Base-by-base conservation (phyloP, 2,797 vertebrate genomes). In the Distichodus sexfasciatus region DNA sequence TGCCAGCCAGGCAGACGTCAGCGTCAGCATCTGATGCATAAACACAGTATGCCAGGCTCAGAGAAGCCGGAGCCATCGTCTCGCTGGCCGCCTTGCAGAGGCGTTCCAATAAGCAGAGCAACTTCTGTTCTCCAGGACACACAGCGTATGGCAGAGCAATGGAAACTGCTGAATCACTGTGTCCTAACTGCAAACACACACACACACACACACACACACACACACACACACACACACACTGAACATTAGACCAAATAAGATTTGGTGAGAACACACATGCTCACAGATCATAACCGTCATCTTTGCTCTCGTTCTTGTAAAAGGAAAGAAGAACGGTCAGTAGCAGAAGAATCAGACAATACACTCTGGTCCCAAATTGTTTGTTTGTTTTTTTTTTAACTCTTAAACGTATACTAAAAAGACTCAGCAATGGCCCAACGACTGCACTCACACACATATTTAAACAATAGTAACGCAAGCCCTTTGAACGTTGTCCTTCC, bases 201-300 rank as follows among this genome's bases (percentile, higher is more conserved):
- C 9, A 55, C 43, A 47, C 12, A 50, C 24, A 54, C 38, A 59
- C 29, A 28, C 44, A 57, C 33, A 50, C 35, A 51, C 19, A 24
- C 10, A 40, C 57, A 33, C 23, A 40, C 10, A 33, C 21, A 28
- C 57, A 50, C 6, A 36, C 33, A 36, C 14, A 4, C 3, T 14
- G 63, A 38, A 41, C 66, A 61, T 33, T 66, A 61, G 61, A 71
- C 71, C 63, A 71, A 77, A 63, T 40, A 66, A n/a, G 29, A 21
- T 36, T 33, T 24, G 21, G 19, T 33, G 58, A 41, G 31, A 6
- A 9, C 63, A 19, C 24, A 26, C 28, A 70, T 67, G 50, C 54
- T 50, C 26, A 55, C 26, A n/a, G n/a, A n/a, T n/a, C n/a, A n/a
- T n/a, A n/a, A n/a, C n/a, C n/a, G n/a, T n/a, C n/a, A n/a, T n/a